Conservation (phyloP, 2,888 invertebrate genomes). For the Drosophila leonis region DNA sequence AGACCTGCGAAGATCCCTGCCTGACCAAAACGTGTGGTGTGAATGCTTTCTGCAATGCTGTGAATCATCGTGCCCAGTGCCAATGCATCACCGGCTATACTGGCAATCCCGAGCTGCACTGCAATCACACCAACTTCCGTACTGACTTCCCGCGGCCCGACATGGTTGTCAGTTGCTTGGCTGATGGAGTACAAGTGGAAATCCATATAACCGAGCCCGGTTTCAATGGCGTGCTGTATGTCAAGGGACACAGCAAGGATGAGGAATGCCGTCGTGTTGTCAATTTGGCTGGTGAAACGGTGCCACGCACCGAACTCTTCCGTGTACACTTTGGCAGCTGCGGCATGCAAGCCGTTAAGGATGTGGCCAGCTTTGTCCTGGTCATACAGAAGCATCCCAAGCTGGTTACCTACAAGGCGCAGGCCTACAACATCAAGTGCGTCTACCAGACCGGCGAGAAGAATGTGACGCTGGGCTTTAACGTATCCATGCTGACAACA, state of each 20-base stretch:
- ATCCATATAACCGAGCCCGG: conserved; percentile 90
- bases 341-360: conserved; percentile 95
- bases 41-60: conserved; percentile 92
- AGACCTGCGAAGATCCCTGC: conserved; percentile 93
- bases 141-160: conserved; percentile 94
- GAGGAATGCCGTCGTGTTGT: conserved; percentile 94
- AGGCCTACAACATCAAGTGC: conserved; percentile 98
- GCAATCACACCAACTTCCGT: conserved; percentile 88
- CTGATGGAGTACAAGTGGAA: conserved; percentile 95
- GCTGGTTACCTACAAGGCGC: conserved; percentile 96
- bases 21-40: conserved; percentile 89
- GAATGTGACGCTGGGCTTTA: conserved; percentile 96
- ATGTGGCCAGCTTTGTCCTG: conserved; percentile 95
- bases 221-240: conserved; percentile 96
- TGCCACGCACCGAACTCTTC: conserved; percentile 90
- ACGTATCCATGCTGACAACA: conserved; percentile 97
- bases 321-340: conserved; percentile 96
- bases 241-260: conserved; percentile 97
- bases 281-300: conserved; percentile 89
- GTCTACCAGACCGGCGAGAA: conserved; percentile 97
- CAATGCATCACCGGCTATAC: conserved; percentile 91
- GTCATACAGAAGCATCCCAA: conserved; percentile 98
- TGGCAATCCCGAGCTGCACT: conserved; percentile 91
- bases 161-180: conserved; percentile 94
- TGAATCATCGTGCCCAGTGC: conserved; percentile 91